These are phyloP conservation scores for Trachops cirrhosus DNA, from an alignment of 2,797 vertebrate genomes.

Conservation along the genomic window DNA sequence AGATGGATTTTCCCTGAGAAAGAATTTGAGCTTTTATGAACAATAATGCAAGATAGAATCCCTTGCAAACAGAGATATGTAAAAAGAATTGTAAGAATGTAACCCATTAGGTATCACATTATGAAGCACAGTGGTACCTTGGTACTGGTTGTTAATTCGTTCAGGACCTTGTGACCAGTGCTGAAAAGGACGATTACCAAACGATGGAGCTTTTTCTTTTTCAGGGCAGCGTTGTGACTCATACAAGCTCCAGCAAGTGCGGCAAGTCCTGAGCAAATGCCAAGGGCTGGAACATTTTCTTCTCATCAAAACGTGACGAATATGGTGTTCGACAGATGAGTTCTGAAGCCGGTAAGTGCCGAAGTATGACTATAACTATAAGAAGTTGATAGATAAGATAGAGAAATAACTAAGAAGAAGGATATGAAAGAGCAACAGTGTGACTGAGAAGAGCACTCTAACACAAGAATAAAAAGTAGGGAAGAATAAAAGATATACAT, in stretches of 20 bases:
- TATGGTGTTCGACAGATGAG: background rate
- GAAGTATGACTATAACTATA: background rate
- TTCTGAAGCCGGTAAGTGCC: background rate
- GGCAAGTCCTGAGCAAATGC: background rate
- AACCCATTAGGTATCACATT: background rate
- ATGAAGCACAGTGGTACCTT: background rate
- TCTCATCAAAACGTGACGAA: background rate
- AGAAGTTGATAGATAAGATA: background rate
- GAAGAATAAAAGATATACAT: background rate
- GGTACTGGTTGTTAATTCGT: background rate
- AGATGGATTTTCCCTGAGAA: background rate
- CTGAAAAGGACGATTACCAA: background rate
- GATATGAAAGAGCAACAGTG: background rate
- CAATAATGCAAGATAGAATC: background rate
- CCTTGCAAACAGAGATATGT: background rate
- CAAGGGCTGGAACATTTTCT: background rate
- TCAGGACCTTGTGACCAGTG: background rate
- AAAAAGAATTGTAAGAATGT: background rate
- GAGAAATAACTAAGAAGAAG: background rate
- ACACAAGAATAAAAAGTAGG: background rate
- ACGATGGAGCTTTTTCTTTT: background rate
- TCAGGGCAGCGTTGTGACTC: background rate
- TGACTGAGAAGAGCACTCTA: background rate
- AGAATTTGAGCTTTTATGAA: background rate
- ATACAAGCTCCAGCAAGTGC: background rate